Evolutionary conservation across 2,797 vertebrate genomes (phyloP).

Genomic region (Microchirus variegatus): DNA sequence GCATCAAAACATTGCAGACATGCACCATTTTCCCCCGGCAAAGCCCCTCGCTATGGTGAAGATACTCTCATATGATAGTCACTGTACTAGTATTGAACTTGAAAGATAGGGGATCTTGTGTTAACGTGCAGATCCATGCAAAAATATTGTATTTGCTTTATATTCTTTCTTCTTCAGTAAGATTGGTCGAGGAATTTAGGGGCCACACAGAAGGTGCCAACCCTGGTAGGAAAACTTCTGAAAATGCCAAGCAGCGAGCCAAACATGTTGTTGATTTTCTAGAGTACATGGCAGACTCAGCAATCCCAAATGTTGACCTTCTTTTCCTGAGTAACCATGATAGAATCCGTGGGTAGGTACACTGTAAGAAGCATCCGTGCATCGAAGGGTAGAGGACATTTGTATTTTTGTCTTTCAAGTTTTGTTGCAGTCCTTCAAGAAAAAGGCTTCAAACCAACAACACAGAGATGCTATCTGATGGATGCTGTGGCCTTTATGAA

Average conservation of each 20-base stretch:
- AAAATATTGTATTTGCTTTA: neutral
- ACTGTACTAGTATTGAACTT: neutral
- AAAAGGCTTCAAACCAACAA: constrained; percentile 4
- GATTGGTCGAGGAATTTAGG: neutral
- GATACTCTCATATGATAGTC: neutral
- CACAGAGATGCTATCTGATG: neutral
- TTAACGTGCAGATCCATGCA: neutral
- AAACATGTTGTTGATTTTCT: neutral
- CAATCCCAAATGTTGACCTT: constrained; percentile 2
- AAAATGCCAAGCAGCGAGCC: constrained; percentile 3
- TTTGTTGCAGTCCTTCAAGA: constrained; percentile 1
- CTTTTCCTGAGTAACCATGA: neutral
- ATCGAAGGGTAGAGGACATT: too few relatives aligned
- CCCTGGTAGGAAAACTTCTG: neutral
- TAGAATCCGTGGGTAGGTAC: neutral
- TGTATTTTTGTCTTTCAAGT: neutral
- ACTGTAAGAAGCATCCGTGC: too few relatives aligned
- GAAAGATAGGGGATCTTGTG: neutral
- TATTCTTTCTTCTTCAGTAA: neutral
- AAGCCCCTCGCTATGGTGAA: neutral
- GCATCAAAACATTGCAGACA: too few relatives aligned
- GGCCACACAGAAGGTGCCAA: constrained; percentile 1
- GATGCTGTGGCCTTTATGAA: constrained; percentile 1
- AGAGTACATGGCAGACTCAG: constrained; percentile 2
- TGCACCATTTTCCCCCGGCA: too few relatives aligned